phyloP scores from a whole-genome alignment of 2,888 invertebrate species.

The Cephalotes varians region DNA sequence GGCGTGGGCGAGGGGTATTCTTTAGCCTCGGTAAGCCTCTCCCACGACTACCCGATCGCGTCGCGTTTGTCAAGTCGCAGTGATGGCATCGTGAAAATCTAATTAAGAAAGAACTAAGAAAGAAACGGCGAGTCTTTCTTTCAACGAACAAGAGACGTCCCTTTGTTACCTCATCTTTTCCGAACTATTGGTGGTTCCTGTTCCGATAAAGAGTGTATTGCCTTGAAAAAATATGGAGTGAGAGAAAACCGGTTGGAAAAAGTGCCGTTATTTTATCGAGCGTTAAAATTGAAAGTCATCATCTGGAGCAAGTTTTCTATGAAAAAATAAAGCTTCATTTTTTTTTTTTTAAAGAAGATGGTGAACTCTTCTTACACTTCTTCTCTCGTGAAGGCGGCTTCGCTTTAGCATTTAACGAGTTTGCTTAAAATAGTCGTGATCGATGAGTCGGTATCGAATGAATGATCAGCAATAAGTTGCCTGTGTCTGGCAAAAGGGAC shows the following conservation, averaged over 20 bases:
- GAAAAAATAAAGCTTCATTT: not conserved
- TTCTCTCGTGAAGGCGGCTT: not conserved
- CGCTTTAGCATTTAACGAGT: not conserved
- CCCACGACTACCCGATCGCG: not conserved
- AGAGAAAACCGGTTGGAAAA: not conserved
- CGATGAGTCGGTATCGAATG: not conserved
- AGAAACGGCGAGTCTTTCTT: too few species aligned
- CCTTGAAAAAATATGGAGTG: not conserved
- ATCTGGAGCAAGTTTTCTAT: not conserved
- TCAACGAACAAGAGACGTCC: not conserved
- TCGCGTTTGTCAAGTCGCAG: not conserved
- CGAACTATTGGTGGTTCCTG: not conserved
- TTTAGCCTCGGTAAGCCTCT: constrained; percentile 12
- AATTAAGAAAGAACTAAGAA: constrained; percentile 4
- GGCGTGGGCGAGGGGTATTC: constrained; percentile 12
- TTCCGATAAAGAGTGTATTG: not conserved
- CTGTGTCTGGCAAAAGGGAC: too few species aligned
- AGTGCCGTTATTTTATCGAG: not conserved
- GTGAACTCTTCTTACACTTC: not conserved
- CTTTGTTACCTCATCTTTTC: not conserved
- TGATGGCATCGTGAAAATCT: not conserved
- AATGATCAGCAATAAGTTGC: not conserved
- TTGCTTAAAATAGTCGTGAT: constrained; percentile 1
- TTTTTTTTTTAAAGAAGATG: not conserved
- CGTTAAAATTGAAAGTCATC: not conserved